These are phyloP conservation scores for Drosophila testacea DNA, from an alignment of 2,888 invertebrate species.

Conservation along the genomic window DNA sequence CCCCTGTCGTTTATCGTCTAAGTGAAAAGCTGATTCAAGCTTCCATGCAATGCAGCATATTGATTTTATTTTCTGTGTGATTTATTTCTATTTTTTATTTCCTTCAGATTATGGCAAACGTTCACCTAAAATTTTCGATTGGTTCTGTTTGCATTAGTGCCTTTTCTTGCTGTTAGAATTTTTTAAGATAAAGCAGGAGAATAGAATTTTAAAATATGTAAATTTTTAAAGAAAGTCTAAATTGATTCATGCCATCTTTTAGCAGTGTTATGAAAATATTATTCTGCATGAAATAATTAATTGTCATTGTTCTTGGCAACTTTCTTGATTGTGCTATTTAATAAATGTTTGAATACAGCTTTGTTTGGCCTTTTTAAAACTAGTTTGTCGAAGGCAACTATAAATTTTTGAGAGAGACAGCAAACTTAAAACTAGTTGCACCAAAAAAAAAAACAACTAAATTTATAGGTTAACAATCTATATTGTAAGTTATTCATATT, in stretches of 20 bases:
- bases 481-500: not conserved
- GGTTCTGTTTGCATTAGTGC: not conserved
- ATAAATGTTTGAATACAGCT: no score
- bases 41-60: constrained; percentile 64
- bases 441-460: not conserved
- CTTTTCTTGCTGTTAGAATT: not conserved
- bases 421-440: not conserved
- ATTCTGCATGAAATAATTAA: not conserved
- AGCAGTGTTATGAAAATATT: not conserved
- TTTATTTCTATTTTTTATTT: constrained; percentile 8
- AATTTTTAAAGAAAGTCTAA: not conserved
- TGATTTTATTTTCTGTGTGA: constrained; percentile 49
- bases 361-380: no score
- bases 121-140: not conserved
- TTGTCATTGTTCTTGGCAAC: no score
- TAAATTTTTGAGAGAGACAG: no score
- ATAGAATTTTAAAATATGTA: not conserved
- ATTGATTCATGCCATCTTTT: no score
- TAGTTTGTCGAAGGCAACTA: no score
- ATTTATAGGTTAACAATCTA: not conserved
- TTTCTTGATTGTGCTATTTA: no score
- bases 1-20: constrained; percentile 39
- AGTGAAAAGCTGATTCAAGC: constrained; percentile 39
- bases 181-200: not conserved
- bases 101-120: constrained; percentile 36